Conservation (phyloP, 2,797 vertebrate genomes). For the Typhlichthys eigenmanni region DNA sequence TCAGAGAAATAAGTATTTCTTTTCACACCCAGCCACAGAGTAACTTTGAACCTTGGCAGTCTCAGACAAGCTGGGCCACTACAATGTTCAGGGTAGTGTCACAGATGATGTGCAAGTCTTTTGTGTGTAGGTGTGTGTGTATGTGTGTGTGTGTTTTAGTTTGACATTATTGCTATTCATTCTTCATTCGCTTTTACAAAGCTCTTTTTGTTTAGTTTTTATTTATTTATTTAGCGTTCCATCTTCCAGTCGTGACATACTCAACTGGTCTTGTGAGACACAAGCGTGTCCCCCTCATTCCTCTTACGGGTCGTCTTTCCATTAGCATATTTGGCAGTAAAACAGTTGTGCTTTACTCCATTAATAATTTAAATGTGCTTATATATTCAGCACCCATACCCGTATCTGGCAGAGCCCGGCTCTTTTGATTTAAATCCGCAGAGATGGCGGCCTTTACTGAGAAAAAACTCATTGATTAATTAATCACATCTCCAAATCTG, state of each 20-base stretch:
- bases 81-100: no score
- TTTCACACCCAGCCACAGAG: constrained; percentile 30
- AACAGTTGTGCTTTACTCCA: constrained; percentile 45
- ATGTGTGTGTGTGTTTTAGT: not conserved
- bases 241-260: constrained; percentile 41
- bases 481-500: constrained; percentile 58
- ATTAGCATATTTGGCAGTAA: constrained; percentile 61
- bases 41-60: constrained; percentile 36
- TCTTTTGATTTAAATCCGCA: constrained; percentile 18
- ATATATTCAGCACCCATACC: constrained; percentile 35
- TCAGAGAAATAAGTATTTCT: constrained; percentile 11
- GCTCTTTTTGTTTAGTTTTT: not conserved
- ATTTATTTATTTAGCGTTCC: constrained; percentile 31
- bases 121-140: not conserved
- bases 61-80: not conserved
- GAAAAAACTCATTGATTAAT: constrained; percentile 47
- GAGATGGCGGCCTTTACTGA: constrained; percentile 18
- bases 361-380: constrained; percentile 55
- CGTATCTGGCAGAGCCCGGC: constrained; percentile 18
- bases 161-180: not conserved
- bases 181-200: not conserved
- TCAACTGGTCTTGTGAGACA: constrained; percentile 21
- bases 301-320: constrained; percentile 31
- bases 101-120: not conserved
- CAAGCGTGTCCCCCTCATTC: constrained; percentile 18